Base-by-base conservation (phyloP, 2,888 invertebrate genomes). In the Cybosia mesomella region DNA sequence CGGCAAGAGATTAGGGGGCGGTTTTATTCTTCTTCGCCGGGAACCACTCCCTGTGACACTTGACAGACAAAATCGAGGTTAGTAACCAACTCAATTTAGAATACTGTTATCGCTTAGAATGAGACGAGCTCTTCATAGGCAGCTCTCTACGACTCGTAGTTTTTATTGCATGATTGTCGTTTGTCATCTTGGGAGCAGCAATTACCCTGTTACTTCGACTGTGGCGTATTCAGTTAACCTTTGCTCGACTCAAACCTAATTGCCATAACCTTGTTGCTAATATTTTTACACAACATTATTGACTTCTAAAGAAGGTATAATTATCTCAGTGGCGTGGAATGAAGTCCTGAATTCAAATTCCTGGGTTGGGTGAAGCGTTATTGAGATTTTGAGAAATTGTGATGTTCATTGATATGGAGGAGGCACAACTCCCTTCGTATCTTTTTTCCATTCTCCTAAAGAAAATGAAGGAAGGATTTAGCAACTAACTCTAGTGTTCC, bases 101-200 rank as follows among this genome's bases (percentile, higher is more conserved):
- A 49, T 59, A 55, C 36, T 57, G 55, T 72, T 67, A 72, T 77
- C 77, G 67, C 55, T 34, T 43, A 34, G 36, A 61, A 54, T 63
- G n/a, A 64, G n/a, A 65, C 58, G 60, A 71, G 70, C 73, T 73
- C 70, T 71, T 73, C 72, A 67, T 76, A 74, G 73, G 61, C 72
- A 53, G 68, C 72, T 77, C 71, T 67, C 59, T 75, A 73, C 71
- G 76, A 77, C 74, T 73, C 76, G 68, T 49, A 72, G 82, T 85
- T 85, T 86, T 90, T 89, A 91, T 91, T 89, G 83, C 84, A 87
- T 90, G 91, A 89, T 90, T 89, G 90, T 88, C 78, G 77, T 68
- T 78, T 85, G 87, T 85, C 86, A 81, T 82, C 82, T 83, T 83
- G 75, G 76, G 81, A 84, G 76, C 84, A 80, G 75, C 90, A 89